phyloP scores from a whole-genome alignment of 2,888 invertebrate species.

The Tipula lateralis region DNA sequence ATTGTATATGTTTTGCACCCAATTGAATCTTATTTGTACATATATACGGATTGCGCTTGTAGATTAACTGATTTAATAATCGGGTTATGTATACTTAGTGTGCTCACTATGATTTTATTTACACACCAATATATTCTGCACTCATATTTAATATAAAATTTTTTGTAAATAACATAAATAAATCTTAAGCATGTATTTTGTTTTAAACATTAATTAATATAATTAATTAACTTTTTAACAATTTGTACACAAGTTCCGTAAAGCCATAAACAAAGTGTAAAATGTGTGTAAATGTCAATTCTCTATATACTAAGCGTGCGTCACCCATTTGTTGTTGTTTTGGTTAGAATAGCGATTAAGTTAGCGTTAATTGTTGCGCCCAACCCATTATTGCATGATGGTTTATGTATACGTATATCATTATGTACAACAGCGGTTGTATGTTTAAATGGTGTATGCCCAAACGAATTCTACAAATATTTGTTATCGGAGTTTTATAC shows the following conservation, averaged over 20 bases:
- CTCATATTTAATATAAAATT: too few relatives aligned
- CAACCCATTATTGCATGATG: not conserved
- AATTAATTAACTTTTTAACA: not conserved
- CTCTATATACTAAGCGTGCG: too few relatives aligned
- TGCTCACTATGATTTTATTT: not conserved
- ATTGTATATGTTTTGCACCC: not conserved
- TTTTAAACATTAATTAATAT: not conserved
- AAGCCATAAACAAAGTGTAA: not conserved
- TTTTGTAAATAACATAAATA: too few relatives aligned
- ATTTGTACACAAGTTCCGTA: not conserved
- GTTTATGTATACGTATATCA: not conserved
- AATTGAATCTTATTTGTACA: not conserved
- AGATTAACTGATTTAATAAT: not conserved
- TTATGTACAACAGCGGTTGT: not conserved
- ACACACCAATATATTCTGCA: too few relatives aligned
- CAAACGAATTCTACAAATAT: too few relatives aligned
- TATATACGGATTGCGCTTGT: not conserved
- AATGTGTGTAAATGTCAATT: not conserved
- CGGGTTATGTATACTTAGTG: not conserved
- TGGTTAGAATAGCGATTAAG: not conserved
- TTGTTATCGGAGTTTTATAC: not conserved
- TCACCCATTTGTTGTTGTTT: not conserved
- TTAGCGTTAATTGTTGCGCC: not conserved
- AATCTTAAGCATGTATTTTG: not conserved
- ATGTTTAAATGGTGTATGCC: not conserved